These are phyloP conservation scores for Lochmaea capreae DNA, from an alignment of 2,888 invertebrate genomes.

Conservation along the genomic window DNA sequence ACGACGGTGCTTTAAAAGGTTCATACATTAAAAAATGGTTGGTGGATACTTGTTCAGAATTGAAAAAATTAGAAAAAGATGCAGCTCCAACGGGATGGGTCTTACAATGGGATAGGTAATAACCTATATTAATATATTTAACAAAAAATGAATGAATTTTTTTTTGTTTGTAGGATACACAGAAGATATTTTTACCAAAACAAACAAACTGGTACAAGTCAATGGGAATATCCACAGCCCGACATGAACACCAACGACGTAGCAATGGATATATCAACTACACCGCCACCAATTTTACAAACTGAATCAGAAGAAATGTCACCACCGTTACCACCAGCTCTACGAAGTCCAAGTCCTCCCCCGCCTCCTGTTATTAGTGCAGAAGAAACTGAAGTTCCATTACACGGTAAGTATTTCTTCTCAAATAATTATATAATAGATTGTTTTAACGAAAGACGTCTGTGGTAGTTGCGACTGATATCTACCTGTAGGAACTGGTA, in stretches of 20 bases:
- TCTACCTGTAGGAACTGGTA: no score
- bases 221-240: slow-evolving; percentile 74
- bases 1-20: slow-evolving; percentile 70
- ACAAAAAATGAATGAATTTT: not conserved
- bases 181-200: slow-evolving; percentile 78
- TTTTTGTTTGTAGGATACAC: slow-evolving; percentile 61
- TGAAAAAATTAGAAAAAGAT: slow-evolving; percentile 73
- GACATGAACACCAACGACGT: slow-evolving; percentile 68
- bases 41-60: slow-evolving; percentile 70
- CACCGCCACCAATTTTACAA: slow-evolving; percentile 64
- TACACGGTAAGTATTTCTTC: not conserved
- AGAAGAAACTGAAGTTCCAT: slow-evolving; percentile 8
- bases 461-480: no score
- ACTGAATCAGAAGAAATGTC: slow-evolving; percentile 58
- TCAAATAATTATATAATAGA: no score
- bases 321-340: slow-evolving; percentile 54
- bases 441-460: no score
- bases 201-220: slow-evolving; percentile 69
- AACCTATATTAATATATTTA: slow-evolving; percentile 48
- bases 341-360: slow-evolving; percentile 56
- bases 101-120: slow-evolving; percentile 82
- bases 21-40: slow-evolving; percentile 73
- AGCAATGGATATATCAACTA: slow-evolving; percentile 73
- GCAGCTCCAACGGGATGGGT: slow-evolving; percentile 77
- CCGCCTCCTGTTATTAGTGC: slow-evolving; percentile 58